phyloP scores from a whole-genome alignment of 1,140 invertebrate species.

The Daktulosphaira vitifoliae region DNA sequence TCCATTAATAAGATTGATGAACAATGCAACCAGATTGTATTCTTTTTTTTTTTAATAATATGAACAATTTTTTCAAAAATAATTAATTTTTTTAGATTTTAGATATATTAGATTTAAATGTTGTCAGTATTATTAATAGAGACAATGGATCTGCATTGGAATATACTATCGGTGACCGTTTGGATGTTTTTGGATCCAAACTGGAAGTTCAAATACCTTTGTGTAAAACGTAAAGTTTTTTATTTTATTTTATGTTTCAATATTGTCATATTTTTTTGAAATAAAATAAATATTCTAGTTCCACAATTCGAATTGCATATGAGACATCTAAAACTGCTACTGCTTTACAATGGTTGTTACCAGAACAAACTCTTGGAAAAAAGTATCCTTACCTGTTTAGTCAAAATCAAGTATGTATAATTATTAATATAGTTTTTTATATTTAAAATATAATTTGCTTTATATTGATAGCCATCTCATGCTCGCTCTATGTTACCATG shows the following conservation, averaged over 20 bases:
- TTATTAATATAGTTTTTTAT: neutral
- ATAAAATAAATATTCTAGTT: conserved; percentile 55
- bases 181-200: conserved; percentile 37
- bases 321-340: conserved; percentile 62
- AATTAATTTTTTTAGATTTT: conserved; percentile 52
- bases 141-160: conserved; percentile 13
- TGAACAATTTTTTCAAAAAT: no score
- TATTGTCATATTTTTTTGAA: conserved; percentile 48
- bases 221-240: neutral
- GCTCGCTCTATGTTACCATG: conserved; percentile 80
- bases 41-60: no score
- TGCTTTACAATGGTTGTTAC: conserved; percentile 81
- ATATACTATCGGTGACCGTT: conserved; percentile 32
- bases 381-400: conserved; percentile 83
- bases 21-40: conserved; percentile 30
- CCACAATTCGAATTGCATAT: conserved; percentile 46
- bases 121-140: conserved; percentile 42
- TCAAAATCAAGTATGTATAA: conserved; percentile 67
- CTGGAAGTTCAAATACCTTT: conserved; percentile 35
- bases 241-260: neutral
- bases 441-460: conserved; percentile 10
- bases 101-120: conserved; percentile 63
- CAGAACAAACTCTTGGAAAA: conserved; percentile 80
- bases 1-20: conserved; percentile 40
- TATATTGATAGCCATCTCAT: conserved; percentile 69